phyloP scores from a whole-genome alignment of 2,888 invertebrate species.

The Tribolium freemani region DNA sequence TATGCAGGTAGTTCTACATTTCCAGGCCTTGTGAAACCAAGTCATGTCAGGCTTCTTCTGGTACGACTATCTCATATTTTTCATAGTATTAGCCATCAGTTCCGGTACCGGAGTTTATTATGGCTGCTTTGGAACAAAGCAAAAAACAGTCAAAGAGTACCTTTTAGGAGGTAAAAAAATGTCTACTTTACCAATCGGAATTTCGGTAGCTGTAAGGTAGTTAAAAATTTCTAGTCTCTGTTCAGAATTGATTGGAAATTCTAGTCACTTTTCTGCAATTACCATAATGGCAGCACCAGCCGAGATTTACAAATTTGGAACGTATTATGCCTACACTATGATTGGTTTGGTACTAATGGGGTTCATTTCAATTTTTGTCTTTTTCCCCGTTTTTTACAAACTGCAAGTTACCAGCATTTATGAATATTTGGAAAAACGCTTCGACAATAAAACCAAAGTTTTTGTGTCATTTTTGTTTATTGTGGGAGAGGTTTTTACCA shows the following conservation, averaged over 20 bases:
- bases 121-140: slow-evolving; percentile 68
- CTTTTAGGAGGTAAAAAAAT: neutral
- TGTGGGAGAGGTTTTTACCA: neutral
- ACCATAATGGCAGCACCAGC: neutral
- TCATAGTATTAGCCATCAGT: neutral
- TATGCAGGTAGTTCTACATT: too few species aligned
- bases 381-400: neutral
- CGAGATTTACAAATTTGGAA: neutral
- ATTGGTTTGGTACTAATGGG: neutral
- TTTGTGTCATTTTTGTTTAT: neutral
- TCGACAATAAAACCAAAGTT: neutral
- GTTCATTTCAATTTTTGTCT: neutral
- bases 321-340: neutral
- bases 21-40: neutral
- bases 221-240: neutral
- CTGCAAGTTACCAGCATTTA: neutral
- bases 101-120: neutral
- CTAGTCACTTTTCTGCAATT: too few species aligned
- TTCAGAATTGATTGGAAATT: too few species aligned
- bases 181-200: neutral
- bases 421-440: neutral
- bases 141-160: neutral
- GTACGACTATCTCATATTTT: neutral
- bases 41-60: neutral
- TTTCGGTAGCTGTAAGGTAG: neutral